Evolutionary conservation across 1,140 invertebrate species (phyloP), one percentile per base, ranked within the genome.

Genomic region (Drosophila bocki): DNA sequence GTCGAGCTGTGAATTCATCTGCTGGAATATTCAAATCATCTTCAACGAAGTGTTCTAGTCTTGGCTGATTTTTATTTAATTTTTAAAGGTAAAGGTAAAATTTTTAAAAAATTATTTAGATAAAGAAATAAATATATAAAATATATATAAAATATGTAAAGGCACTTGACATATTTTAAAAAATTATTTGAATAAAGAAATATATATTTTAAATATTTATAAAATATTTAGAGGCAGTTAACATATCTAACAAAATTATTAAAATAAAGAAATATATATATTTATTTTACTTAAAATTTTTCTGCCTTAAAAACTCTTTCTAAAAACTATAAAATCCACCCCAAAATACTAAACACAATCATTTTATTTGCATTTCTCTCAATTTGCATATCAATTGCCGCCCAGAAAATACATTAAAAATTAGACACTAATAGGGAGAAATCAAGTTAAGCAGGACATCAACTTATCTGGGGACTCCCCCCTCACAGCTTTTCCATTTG

Each of bases 361-460:
- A 39, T 42, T 65, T 41, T 26, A 37, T 11, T 4, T 9, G 7
- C 44, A 39, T 51, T 51, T 7, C 13, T 35, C 9, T 39, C 17
- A 22, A 85, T 85, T 83, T 88, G 84, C 84, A 88, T 82, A 79
- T 82, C 82, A 84, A 84, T 85, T 85, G 82, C 64, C 59, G 47
- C 60, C 32, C 26, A n/a, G 63, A 60, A 75, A 88, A 88, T 80
- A 80, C 76, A 80, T 78, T 75, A 78, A 68, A 80, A 88, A 87
- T 87, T 88, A 82, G 62, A 80, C 77, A 80, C 82, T 86, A 85
- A 85, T 85, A 48, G 78, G 77, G 61, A 68, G 67, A 87, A 87
- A 87, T 84, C 70, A 83, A 84, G 84, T 87, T 87, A 88, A 67
- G 72, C 37, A 72, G 42, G 69, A 60, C 78, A 87, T 71, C 79